Conservation (phyloP, 92 coral and sea anemone species). For the Montipora capitata region DNA sequence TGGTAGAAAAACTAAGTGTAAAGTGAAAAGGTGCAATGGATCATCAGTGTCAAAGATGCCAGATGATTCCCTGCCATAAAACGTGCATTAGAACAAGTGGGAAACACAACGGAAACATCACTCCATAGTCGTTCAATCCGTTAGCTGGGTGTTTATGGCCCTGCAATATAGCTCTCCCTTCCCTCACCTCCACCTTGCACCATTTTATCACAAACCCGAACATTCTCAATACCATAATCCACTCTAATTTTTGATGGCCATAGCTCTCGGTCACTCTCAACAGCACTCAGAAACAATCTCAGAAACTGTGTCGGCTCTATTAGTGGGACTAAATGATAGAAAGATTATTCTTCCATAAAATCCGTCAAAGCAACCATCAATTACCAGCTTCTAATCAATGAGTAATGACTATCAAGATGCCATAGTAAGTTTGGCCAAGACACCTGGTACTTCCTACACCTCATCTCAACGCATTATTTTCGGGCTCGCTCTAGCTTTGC, state of each 20-base stretch:
- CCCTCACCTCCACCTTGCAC: constrained; percentile 65
- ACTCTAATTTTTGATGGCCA: constrained; percentile 73
- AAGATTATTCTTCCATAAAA: no score
- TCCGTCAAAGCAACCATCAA: no score
- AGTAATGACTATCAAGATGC: no score
- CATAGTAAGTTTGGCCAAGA: no score
- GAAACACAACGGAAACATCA: constrained; percentile 76
- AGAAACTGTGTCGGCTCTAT: no score
- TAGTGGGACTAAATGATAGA: no score
- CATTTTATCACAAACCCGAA: constrained; percentile 56
- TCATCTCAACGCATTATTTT: no score
- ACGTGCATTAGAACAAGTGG: constrained; percentile 63
- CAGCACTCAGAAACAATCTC: no score
- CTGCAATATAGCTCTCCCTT: constrained; percentile 62
- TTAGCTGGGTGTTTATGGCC: neutral
- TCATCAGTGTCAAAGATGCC: constrained; percentile 67
- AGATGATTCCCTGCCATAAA: constrained; percentile 73
- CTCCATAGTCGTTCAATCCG: constrained; percentile 61
- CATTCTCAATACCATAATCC: constrained; percentile 3
- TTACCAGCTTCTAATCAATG: no score
- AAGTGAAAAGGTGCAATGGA: constrained; percentile 49
- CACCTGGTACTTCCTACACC: no score
- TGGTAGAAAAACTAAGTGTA: constrained; percentile 51
- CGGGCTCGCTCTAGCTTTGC: no score
- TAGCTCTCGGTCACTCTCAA: neutral